Evolutionary conservation across 2,797 vertebrate genomes (phyloP).

Genomic region (Lophotriccus pileatus): DNA sequence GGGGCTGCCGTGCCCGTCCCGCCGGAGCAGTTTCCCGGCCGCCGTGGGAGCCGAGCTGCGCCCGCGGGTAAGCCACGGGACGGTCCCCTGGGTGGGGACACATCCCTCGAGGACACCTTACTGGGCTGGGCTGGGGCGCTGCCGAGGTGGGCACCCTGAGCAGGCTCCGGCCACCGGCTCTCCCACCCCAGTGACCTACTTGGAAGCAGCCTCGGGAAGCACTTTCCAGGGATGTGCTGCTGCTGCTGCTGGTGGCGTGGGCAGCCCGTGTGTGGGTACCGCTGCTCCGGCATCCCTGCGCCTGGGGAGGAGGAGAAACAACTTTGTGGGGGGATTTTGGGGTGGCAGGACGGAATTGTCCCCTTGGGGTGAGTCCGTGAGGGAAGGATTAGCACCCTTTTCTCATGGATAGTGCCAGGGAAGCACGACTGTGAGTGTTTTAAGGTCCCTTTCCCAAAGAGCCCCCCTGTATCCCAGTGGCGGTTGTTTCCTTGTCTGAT

Average conservation of each 20-base stretch:
- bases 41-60: background rate
- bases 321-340: background rate
- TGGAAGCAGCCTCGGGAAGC: background rate
- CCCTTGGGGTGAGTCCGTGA: background rate
- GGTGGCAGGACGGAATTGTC: background rate
- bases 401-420: background rate
- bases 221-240: background rate
- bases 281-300: background rate
- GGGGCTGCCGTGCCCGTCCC: background rate
- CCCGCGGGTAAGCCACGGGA: constrained; percentile 25
- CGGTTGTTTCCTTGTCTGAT: no score
- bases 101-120: rapidly evolving
- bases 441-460: background rate
- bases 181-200: background rate
- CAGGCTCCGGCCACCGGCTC: background rate
- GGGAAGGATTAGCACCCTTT: background rate
- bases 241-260: background rate
- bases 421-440: rapidly evolving
- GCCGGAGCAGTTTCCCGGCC: background rate
- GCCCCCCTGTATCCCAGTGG: rapidly evolving
- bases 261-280: background rate
- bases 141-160: background rate
- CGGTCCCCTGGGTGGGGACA: rapidly evolving
- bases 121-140: background rate
- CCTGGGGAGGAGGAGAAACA: background rate